A percentile compares a stretch with the other conserved stretches of the same genome.
Evolutionary conservation across 2,888 invertebrate genomes (phyloP).

Genomic region (Melinaea menophilus): DNA sequence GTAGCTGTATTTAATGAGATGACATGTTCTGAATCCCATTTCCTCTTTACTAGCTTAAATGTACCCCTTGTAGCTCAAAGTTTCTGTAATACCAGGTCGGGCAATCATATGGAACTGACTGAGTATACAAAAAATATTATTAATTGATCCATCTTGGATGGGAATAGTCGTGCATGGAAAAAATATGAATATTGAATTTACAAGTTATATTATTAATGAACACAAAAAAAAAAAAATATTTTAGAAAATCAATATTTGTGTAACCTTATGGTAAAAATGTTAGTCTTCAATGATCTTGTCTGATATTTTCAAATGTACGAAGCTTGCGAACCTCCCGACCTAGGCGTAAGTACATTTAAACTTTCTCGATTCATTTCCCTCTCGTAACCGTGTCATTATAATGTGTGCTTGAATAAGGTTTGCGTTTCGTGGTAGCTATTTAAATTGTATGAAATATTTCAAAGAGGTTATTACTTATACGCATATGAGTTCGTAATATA

Average conservation of each 20-base stretch:
- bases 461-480: slow-evolving; percentile 5
- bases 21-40: no score
- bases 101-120: no score
- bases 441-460: slow-evolving; percentile 6
- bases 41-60: no score
- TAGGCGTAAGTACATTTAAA: slow-evolving; percentile 28
- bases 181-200: no score
- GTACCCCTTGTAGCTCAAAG: no score
- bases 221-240: no score
- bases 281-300: slow-evolving; percentile 1
- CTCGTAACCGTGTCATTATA: slow-evolving; percentile 23
- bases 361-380: slow-evolving; percentile 25
- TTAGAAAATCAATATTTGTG: background rate
- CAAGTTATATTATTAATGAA: no score
- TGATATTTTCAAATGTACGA: background rate
- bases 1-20: no score
- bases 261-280: slow-evolving; percentile 9
- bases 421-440: slow-evolving; percentile 8
- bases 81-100: no score
- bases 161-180: no score
- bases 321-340: slow-evolving; percentile 11
- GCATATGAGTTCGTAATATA: background rate
- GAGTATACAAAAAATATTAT: no score
- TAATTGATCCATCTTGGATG: no score
- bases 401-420: slow-evolving; percentile 16